phyloP scores from a whole-genome alignment of 35 echinoderm and acorn worm species.

The Hemicentrotus pulcherrimus region DNA sequence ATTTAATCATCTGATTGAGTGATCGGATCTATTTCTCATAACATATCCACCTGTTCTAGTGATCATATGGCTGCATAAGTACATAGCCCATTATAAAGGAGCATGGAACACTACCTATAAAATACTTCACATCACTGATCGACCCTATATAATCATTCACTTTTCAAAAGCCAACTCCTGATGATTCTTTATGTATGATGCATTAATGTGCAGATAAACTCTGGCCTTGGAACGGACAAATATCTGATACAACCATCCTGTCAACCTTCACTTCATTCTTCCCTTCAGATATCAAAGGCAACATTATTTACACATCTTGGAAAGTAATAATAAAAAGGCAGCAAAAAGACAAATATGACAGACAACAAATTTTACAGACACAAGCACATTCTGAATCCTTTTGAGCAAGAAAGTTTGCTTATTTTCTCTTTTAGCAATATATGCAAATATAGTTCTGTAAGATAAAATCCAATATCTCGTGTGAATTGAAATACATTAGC shows the following conservation, averaged over 20 bases:
- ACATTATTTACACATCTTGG: constrained; percentile 38
- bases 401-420: background rate
- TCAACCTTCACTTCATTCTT: background rate
- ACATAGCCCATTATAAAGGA: no score
- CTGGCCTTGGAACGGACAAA: background rate
- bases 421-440: background rate
- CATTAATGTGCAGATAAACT: background rate
- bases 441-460: constrained; percentile 14
- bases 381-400: background rate
- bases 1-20: no score
- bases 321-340: constrained; percentile 42
- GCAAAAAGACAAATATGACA: background rate
- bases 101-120: no score
- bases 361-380: background rate
- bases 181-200: background rate
- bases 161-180: background rate
- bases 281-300: constrained; percentile 24
- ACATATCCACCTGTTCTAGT: no score
- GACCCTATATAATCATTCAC: background rate
- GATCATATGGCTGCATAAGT: no score
- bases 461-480: background rate
- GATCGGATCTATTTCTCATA: no score
- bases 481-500: background rate
- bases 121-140: no score
- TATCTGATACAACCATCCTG: background rate